Base-by-base conservation (phyloP, 2,888 invertebrate genomes). In the Hypercompe scribonia region DNA sequence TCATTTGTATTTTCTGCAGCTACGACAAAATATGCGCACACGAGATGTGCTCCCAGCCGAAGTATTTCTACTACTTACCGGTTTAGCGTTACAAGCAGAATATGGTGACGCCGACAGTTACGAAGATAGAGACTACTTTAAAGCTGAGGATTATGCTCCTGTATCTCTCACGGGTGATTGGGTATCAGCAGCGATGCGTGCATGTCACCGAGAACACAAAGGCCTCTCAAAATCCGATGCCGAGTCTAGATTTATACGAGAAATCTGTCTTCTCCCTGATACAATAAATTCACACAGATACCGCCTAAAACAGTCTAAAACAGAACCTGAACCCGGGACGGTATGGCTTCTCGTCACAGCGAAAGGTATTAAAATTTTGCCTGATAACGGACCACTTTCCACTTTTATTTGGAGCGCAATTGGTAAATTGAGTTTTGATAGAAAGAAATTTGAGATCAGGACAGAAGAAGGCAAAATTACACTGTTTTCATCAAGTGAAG, bases 361-460 rank as follows among this genome's bases (percentile, higher is more conserved):
- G 67, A 97, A 97, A 89, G 99, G 99, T 71, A 97, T 99, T 76
- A 98, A 98, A 93, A 98, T 99, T 81, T 97, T 98, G 83, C 97
- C 97, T 42, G 97, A 97, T 90, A 96, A 96, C 82, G 95, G 96
- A 65, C 92, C 95, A 61, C 96, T 97, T 74, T 97, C 98, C 46
- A 97, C 98, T 81, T 99, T 99, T 90, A 97, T 98, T 74, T 99
- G 99, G 99, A 98, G 98, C 87, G 98, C 98, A 85, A 99, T 99
- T 80, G 98, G 98, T 80, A 99, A 99, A 94, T 96, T 99, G 31
- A 98, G 98, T 91, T 99, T 99, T 92, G 99, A 99, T 96, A 97
- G 99, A 88, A 99, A 99, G 94, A 99, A 99, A 94, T 99, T 99
- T 93, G 99, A 99, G 95, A 99, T 99, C 86, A 97, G 98, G 78